Conservation (phyloP, 2,113 vertebrate genomes). For the Petromus typicus region DNA sequence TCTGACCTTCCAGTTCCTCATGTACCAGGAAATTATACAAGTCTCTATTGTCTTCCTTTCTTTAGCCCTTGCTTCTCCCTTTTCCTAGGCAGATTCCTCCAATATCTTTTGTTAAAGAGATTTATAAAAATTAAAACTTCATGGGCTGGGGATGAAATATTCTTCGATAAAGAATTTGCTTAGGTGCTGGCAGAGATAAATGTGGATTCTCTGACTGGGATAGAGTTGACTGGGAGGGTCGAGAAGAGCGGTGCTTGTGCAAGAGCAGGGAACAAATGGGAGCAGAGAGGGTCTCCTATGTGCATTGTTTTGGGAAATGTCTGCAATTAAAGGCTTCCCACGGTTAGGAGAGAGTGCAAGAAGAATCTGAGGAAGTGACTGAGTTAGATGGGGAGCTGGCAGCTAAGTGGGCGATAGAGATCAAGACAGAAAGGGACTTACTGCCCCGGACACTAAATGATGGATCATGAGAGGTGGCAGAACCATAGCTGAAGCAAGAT, state of each 20-base stretch:
- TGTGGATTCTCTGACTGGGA: background rate
- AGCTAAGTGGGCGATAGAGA: background rate
- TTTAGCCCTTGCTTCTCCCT: no score
- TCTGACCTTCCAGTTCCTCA: no score
- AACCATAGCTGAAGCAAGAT: background rate
- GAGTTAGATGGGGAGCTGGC: background rate
- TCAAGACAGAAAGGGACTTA: background rate
- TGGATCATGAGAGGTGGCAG: rapidly evolving
- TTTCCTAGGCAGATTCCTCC: no score
- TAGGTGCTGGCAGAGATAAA: background rate
- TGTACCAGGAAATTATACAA: no score
- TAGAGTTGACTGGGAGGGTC: background rate
- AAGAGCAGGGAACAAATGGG: background rate
- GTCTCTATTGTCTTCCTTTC: no score
- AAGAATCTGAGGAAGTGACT: background rate
- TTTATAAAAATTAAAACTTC: slow-evolving; percentile 43
- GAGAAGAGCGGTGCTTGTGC: background rate
- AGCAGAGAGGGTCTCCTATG: background rate
- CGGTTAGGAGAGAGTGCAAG: background rate
- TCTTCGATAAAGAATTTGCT: slow-evolving; percentile 41
- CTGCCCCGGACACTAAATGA: background rate
- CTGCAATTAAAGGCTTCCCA: background rate
- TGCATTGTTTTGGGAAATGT: background rate
- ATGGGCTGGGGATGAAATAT: background rate
- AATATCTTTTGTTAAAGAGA: background rate